Evolutionary conservation across 2,113 vertebrate genomes (phyloP).

Genomic region (Microtus oregoni): DNA sequence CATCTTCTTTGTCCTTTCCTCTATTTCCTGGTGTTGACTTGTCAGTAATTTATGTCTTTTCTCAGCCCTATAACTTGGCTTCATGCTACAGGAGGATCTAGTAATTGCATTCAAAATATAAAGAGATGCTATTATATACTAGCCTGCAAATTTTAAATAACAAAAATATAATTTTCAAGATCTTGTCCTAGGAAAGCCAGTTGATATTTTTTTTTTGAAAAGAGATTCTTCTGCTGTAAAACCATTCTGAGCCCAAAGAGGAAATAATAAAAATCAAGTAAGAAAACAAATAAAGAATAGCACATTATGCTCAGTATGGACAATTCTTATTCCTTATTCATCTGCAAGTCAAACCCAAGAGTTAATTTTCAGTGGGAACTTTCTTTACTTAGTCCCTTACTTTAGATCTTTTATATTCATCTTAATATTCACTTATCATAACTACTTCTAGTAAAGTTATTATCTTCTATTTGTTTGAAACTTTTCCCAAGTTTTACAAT

Average conservation of each 20-base stretch:
- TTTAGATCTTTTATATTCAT: not conserved
- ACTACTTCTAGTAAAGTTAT: not conserved
- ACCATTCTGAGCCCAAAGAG: not conserved
- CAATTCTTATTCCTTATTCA: not conserved
- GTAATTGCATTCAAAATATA: constrained; percentile 25
- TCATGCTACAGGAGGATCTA: not conserved
- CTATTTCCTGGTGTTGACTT: not conserved
- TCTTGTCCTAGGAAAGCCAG: not conserved
- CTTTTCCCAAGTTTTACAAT: not conserved
- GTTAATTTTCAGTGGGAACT: not conserved
- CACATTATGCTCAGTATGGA: not conserved
- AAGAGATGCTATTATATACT: constrained; percentile 23
- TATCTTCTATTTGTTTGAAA: not conserved
- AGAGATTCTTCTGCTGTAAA: not conserved
- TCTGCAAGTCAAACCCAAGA: not conserved
- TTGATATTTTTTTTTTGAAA: not conserved
- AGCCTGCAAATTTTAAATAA: not conserved
- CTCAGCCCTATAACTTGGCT: not conserved
- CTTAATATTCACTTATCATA: not conserved
- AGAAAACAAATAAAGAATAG: not conserved
- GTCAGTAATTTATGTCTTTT: not conserved
- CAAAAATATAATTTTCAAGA: not conserved
- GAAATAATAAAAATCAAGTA: constrained; percentile 15
- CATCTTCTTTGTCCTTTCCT: constrained; percentile 31
- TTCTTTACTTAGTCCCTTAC: not conserved